Percentiles rank a stretch among this genome's conserved stretches.
phyloP scores from a whole-genome alignment of 2,113 vertebrate genomes.

The Bambusicola thoracicus region DNA sequence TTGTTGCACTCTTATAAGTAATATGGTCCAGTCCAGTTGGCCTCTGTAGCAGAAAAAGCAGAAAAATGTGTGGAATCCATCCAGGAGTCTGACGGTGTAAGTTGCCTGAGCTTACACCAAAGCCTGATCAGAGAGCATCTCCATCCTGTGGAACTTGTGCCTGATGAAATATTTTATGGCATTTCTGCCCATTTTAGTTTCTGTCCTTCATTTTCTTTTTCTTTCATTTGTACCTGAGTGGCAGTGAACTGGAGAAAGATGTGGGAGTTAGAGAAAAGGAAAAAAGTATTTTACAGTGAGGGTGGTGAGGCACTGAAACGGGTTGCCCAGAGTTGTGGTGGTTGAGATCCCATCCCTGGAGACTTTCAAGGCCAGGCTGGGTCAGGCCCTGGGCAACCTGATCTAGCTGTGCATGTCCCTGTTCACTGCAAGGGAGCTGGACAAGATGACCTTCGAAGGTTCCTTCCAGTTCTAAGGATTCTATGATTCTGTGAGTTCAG shows the following conservation, averaged over 20 bases:
- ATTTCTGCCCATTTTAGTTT: not conserved
- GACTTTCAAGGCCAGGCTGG: no score
- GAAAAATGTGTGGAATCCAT: not conserved
- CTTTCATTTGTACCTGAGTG: not conserved
- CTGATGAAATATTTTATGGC: not conserved
- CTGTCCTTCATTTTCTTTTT: not conserved
- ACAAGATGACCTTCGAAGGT: no score
- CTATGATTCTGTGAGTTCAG: no score
- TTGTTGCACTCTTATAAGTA: not conserved
- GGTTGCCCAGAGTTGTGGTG: no score
- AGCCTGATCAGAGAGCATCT: not conserved
- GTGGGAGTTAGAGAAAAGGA: not conserved
- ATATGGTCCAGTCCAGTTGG: not conserved
- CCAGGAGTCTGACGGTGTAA: not conserved
- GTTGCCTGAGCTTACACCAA: not conserved
- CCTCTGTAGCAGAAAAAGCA: not conserved
- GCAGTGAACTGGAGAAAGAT: not conserved
- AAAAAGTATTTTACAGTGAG: no score
- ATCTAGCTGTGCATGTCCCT: no score
- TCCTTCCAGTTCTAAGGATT: no score
- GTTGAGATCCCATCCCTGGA: no score
- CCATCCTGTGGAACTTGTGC: not conserved
- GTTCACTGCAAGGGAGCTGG: no score
- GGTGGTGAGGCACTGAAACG: no score
- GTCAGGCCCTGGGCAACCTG: no score